Percentiles rank a stretch among this genome's conserved stretches.
These are phyloP conservation scores for Peromyscus nudipes DNA, from an alignment of 2,797 vertebrate species.

Conservation along the genomic window DNA sequence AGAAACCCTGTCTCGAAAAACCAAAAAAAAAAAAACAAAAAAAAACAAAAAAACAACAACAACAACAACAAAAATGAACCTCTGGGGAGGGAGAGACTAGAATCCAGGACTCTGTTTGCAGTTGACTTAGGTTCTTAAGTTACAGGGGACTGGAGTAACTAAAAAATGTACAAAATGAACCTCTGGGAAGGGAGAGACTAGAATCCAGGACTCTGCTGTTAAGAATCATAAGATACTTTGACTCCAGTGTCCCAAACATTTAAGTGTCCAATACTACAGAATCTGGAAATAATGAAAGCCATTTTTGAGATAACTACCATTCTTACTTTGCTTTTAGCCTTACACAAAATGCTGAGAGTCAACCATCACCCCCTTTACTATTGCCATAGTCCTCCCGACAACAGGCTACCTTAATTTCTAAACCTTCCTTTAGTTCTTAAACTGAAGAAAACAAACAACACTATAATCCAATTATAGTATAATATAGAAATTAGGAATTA, in stretches of 20 bases:
- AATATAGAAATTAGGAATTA: slow-evolving; percentile 15
- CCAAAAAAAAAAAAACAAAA: too few relatives aligned
- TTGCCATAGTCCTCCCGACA: not conserved
- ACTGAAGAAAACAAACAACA: slow-evolving; percentile 13
- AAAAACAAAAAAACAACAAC: too few relatives aligned
- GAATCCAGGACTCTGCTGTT: not conserved
- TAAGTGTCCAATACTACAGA: not conserved
- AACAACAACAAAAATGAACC: too few relatives aligned
- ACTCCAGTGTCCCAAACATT: not conserved
- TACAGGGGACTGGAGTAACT: not conserved
- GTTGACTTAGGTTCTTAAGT: not conserved
- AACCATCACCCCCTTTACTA: not conserved
- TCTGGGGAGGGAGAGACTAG: not conserved
- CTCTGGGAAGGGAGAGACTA: not conserved
- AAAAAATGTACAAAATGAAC: not conserved
- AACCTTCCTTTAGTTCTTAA: slow-evolving; percentile 26
- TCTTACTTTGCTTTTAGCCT: slow-evolving; percentile 32
- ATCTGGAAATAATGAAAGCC: slow-evolving; percentile 46
- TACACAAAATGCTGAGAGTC: not conserved
- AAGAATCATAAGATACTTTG: slow-evolving; percentile 49
- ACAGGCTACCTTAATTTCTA: not conserved
- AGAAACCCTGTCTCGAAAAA: too few relatives aligned
- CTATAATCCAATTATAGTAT: not conserved
- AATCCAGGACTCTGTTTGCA: not conserved
- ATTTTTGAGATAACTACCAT: not conserved